Conservation (phyloP, 1,140 invertebrate species). For the Plodia interpunctella region DNA sequence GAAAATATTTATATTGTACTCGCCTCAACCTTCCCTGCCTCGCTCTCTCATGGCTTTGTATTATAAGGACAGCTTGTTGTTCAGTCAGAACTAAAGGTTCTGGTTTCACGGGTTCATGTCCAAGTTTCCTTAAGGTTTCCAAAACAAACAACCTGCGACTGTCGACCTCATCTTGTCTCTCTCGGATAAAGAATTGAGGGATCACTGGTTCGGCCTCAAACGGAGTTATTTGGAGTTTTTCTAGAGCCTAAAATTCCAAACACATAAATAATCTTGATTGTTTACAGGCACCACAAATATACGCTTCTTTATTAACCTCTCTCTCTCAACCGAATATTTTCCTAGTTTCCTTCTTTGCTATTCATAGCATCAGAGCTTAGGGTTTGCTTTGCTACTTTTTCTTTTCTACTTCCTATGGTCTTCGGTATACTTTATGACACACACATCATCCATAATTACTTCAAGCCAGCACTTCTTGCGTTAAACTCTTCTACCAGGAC, state of each 20-base stretch:
- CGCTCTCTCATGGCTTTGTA: slow-evolving; percentile 94
- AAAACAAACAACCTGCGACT: slow-evolving; percentile 81
- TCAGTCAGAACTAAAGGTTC: slow-evolving; percentile 81
- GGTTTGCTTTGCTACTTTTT: no score
- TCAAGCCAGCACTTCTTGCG: no score
- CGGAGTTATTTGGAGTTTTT: slow-evolving; percentile 80
- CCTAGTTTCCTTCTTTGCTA: no score
- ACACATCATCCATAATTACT: no score
- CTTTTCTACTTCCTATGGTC: no score
- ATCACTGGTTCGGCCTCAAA: slow-evolving; percentile 81
- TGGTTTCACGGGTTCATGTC: slow-evolving; percentile 81
- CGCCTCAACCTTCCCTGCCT: slow-evolving; percentile 87
- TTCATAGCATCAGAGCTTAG: no score
- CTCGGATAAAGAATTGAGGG: slow-evolving; percentile 83
- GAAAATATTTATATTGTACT: neutral
- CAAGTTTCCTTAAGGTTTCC: slow-evolving; percentile 81
- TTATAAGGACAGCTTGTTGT: slow-evolving; percentile 89
- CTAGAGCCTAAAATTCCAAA: slow-evolving; percentile 41
- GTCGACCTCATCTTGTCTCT: slow-evolving; percentile 80
- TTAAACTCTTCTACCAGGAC: no score
- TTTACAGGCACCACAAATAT: no score
- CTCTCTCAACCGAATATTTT: no score
- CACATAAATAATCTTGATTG: slow-evolving; percentile 1
- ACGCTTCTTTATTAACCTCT: no score
- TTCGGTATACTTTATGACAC: no score